Evolutionary conservation across 2,797 vertebrate species (phyloP), one percentile per base, ranked within the genome.

Genomic region (Pseudochaenichthys georgianus): DNA sequence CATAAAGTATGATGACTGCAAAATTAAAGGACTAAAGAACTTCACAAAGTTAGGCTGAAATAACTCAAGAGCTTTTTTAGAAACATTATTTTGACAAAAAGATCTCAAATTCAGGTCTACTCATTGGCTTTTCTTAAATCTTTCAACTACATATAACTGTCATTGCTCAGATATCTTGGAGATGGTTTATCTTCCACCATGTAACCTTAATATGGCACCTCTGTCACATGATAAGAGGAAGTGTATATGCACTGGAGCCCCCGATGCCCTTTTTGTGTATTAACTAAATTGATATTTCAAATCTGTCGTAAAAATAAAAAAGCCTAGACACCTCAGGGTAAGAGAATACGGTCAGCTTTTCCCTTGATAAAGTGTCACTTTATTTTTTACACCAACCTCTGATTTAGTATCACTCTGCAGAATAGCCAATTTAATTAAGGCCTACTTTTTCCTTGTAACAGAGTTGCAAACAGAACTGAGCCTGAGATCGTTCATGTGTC

Each of bases 401-500:
- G 43, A 51, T 85, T 81, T 64, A 67, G 62, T 61, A 46, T 63
- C 57, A 63, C 12, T 1, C 50, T 41, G 64, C 42, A 54, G 55
- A 69, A 50, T 11, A 47, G 54, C 47, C 17, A 1, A 43, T 72
- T 61, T 10, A 13, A 62, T 70, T 58, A 41, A 13, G 41, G 42
- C 50, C 65, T 52, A 8, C 57, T 67, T 72, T 76, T 73, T 21
- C 73, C 50, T 9, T 64, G 50, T 76, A 64, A 75, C 64, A 64
- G 42, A 73, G 70, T 76, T 62, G 75, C 54, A 73, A 80, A 81
- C 65, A 72, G 64, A 86, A 38, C 59, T 57, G 70, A 42, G 16
- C 45, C 46, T 55, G 63, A 82, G 73, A 78, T 78, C 84, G 81
- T 89, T 86, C 69, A 34, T 83, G 64, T 86, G 84, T 92, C 88